Conservation (phyloP, 2,888 invertebrate species). For the Drosophila neotestacea region DNA sequence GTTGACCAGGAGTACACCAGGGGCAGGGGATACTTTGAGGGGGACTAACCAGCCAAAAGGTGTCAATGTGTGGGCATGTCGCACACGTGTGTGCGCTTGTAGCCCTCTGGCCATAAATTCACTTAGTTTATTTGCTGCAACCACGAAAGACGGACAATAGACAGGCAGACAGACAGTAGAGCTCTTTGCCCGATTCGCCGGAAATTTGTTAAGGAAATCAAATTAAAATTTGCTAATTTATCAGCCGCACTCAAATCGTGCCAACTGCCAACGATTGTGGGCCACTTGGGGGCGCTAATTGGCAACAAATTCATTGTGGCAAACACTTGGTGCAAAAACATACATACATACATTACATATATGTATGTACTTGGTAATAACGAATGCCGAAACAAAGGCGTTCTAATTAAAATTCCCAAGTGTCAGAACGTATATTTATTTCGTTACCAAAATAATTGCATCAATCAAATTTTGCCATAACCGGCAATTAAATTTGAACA, state of each 20-base stretch:
- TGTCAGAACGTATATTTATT: slow-evolving; percentile 51
- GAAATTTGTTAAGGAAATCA: slow-evolving; percentile 77
- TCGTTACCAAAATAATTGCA: slow-evolving; percentile 38
- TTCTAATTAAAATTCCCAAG: slow-evolving; percentile 72
- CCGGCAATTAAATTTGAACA: slow-evolving; percentile 44
- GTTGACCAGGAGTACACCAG: slow-evolving; percentile 21
- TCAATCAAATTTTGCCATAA: slow-evolving; percentile 67
- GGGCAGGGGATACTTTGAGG: slow-evolving; percentile 1
- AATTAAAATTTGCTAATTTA: slow-evolving; percentile 75
- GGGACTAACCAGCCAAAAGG: slow-evolving; percentile 44
- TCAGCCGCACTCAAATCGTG: slow-evolving; percentile 49
- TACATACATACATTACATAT: no score
- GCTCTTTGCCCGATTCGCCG: slow-evolving; percentile 36
- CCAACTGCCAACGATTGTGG: slow-evolving; percentile 10
- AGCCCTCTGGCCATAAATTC: slow-evolving; percentile 70
- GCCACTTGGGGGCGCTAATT: slow-evolving; percentile 52
- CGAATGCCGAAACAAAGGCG: slow-evolving; percentile 52
- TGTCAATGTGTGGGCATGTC: slow-evolving; percentile 81
- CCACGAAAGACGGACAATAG: slow-evolving; percentile 27
- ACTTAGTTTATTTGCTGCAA: slow-evolving; percentile 57
- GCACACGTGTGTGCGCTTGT: slow-evolving; percentile 61
- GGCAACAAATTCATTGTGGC: slow-evolving; percentile 30
- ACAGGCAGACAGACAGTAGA: slow-evolving; percentile 7
- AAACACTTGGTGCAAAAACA: neutral
- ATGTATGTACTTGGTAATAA: slow-evolving; percentile 1